These are phyloP conservation scores for Pogonus chalceus DNA, from an alignment of 1,140 invertebrate genomes.

Conservation along the genomic window DNA sequence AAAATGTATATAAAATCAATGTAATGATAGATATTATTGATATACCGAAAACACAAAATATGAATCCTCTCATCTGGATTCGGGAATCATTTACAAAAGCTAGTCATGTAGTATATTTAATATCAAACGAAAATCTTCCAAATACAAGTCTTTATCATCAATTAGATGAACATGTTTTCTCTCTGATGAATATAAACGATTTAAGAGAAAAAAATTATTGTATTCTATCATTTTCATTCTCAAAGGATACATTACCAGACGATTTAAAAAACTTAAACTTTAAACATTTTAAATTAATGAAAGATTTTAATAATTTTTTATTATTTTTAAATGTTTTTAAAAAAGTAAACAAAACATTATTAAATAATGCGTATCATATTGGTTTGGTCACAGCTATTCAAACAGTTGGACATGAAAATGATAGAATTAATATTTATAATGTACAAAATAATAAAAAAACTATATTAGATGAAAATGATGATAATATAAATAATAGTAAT, in stretches of 20 bases:
- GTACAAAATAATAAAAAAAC: not conserved
- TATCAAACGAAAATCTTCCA: not conserved
- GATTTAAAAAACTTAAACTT: not conserved
- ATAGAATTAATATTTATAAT: not conserved
- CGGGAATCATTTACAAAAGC: not conserved
- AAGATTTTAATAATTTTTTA: not conserved
- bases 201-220: not conserved
- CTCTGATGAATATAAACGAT: not conserved
- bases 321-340: not conserved
- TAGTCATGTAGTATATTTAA: not conserved
- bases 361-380: not conserved
- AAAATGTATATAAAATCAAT: conserved; percentile 29
- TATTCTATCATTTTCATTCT: not conserved
- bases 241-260: not conserved
- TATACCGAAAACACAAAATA: conserved; percentile 15
- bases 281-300: not conserved
- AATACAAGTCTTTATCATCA: not conserved
- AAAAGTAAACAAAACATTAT: conserved; percentile 17
- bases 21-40: conserved; percentile 35
- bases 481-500: not conserved
- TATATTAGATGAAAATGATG: conserved; percentile 21
- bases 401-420: not conserved
- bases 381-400: not conserved
- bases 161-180: not conserved
- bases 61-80: not conserved